A percentile compares a stretch with the other conserved stretches of the same genome.
phyloP scores from a whole-genome alignment of 2,797 vertebrate species.

The Cyprinodon diabolis region DNA sequence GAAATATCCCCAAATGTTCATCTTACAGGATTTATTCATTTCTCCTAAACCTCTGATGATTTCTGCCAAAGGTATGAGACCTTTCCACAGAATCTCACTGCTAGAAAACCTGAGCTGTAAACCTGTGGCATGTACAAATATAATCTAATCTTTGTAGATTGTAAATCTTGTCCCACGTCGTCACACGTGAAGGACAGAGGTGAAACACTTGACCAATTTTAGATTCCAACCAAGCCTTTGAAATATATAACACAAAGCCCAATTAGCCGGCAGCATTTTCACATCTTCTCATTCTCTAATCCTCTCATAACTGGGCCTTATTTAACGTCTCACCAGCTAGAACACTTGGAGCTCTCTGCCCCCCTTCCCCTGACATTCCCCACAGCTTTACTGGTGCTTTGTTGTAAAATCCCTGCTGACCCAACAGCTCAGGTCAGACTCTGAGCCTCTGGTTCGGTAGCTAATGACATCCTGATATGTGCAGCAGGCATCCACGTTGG shows the following conservation, averaged over 20 bases:
- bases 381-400: slow-evolving; percentile 63
- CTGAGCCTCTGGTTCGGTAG: slow-evolving; percentile 47
- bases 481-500: slow-evolving; percentile 68
- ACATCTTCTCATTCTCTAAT: slow-evolving; percentile 74
- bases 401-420: slow-evolving; percentile 66
- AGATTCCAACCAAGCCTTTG: slow-evolving; percentile 65
- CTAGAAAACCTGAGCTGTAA: neutral
- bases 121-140: slow-evolving; percentile 3
- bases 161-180: slow-evolving; percentile 37
- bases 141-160: slow-evolving; percentile 1
- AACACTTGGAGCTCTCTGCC: slow-evolving; percentile 65
- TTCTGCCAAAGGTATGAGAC: neutral
- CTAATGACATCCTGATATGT: slow-evolving; percentile 69
- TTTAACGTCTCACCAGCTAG: slow-evolving; percentile 64
- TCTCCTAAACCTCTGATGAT: neutral
- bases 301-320: slow-evolving; percentile 69
- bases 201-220: slow-evolving; percentile 62
- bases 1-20: neutral
- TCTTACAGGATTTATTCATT: neutral
- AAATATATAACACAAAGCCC: slow-evolving; percentile 76
- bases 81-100: neutral
- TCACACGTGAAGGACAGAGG: slow-evolving; percentile 37
- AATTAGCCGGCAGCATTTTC: slow-evolving; percentile 72
- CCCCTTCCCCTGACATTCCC: slow-evolving; percentile 60
- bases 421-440: slow-evolving; percentile 57